Base-by-base conservation (phyloP, 2,113 vertebrate genomes). In the Carassius auratus region DNA sequence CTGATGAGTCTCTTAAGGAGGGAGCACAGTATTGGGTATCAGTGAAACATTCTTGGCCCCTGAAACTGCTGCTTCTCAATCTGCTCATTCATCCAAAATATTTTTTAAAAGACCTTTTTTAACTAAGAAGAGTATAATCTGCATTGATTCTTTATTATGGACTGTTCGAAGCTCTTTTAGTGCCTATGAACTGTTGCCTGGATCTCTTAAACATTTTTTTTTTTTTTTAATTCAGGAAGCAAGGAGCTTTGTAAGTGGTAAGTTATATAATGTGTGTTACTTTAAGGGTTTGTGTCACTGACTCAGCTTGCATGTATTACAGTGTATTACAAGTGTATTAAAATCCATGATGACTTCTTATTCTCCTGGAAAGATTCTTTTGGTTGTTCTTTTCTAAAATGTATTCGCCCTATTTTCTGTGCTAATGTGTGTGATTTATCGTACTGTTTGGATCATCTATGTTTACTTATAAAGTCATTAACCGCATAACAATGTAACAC, bases 1-100 rank as follows among this genome's bases (percentile, higher is more conserved):
- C 68, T 14, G 38, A 26, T 76, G 83, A 42, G 61, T 62, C 71
- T 64, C 86, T 83, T 82, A 36, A 85, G 66, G 74, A 86, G 75
- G 21, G 75, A 55, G 59, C 79, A n/a, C 76, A 36, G 62, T 61
- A 36, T 87, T 80, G 12, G 74, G 42, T 85, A 21, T 81, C 81
- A 66, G 66, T 36, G 9, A 59, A 68, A 62, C 76, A 45, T 48
- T 57, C 64, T 64, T 71, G 33, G 30, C 23, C 52, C 42, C 62
- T n/a, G 61, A 85, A 64, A 69, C 57, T 1, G 30, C 10, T 17
- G 30, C 45, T 69, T 42, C 45, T 57, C 61, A 26, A 26, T 9
- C 4, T 1, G 12, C 61, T 83, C 57, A 21, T 80, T 77, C n/a
- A 36, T 52, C 64, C 6, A 15, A 19, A 36, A 15, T 82, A 52